phyloP scores from a whole-genome alignment of 2,113 vertebrate genomes.

The Strix aluco region DNA sequence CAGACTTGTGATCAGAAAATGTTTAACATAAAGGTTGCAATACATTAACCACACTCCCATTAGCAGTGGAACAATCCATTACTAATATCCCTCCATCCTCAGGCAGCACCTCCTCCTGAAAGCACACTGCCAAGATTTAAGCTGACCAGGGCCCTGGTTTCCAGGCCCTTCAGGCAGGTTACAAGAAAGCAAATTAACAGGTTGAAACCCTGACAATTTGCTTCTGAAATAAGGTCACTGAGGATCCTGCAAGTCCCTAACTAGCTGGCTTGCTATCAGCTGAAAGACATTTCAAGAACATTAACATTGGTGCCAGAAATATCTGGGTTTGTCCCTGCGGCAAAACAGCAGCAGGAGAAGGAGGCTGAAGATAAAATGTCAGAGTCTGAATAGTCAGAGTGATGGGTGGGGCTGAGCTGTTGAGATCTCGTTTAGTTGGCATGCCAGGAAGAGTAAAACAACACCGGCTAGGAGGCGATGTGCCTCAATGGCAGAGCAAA shows the following conservation, averaged over 20 bases:
- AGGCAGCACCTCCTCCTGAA: background rate
- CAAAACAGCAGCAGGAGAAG: background rate
- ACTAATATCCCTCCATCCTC: background rate
- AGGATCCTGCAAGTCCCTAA: background rate
- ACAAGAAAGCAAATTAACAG: slow-evolving; percentile 13
- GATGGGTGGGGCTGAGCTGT: background rate
- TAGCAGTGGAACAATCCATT: background rate
- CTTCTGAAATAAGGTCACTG: slow-evolving; percentile 22
- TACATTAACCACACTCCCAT: background rate
- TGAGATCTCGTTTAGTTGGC: background rate
- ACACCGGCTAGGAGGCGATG: background rate
- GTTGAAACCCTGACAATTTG: slow-evolving; percentile 17
- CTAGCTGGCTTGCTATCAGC: slow-evolving; percentile 9
- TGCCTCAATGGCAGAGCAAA: background rate
- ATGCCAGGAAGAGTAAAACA: background rate
- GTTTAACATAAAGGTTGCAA: background rate
- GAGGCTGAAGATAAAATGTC: background rate
- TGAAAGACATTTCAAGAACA: slow-evolving; percentile 44
- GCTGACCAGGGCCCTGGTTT: background rate
- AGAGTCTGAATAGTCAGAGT: background rate
- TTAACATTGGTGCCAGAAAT: slow-evolving; percentile 15
- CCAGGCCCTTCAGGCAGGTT: background rate
- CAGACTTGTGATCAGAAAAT: background rate
- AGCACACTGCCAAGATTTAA: background rate
- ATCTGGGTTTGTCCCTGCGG: slow-evolving; percentile 8